phyloP scores from a whole-genome alignment of 2,113 vertebrate species.

The Podarcis raffonei region DNA sequence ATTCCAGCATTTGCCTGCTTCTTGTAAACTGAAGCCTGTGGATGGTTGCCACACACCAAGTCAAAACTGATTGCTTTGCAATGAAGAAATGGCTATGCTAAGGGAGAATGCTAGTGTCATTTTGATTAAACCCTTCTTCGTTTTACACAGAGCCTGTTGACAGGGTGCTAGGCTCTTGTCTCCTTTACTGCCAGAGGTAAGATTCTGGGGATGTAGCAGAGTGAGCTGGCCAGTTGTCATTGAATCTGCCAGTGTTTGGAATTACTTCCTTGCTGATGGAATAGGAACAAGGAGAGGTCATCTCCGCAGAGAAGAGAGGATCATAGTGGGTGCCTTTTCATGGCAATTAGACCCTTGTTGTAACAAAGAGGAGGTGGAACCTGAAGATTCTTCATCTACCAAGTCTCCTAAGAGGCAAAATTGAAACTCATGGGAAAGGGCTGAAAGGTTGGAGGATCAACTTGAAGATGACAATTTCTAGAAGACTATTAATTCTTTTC shows the following conservation, averaged over 20 bases:
- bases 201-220: background rate
- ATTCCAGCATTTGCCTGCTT: background rate
- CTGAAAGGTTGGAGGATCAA: background rate
- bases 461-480: background rate
- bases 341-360: background rate
- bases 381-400: background rate
- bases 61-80: background rate
- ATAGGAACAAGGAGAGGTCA: background rate
- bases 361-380: fast-evolving
- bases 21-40: fast-evolving
- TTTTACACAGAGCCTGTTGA: background rate
- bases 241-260: background rate
- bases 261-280: background rate
- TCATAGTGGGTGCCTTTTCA: background rate
- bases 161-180: background rate
- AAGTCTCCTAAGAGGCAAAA: background rate
- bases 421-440: background rate
- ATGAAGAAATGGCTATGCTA: background rate
- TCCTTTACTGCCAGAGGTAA: background rate
- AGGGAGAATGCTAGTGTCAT: fast-evolving
- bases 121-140: fast-evolving
- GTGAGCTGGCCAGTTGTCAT: background rate
- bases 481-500: background rate
- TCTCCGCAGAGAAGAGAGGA: background rate
- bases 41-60: background rate